These are phyloP conservation scores for Drosophila ananassae DNA, from an alignment of 1,140 invertebrate species.

Conservation along the genomic window DNA sequence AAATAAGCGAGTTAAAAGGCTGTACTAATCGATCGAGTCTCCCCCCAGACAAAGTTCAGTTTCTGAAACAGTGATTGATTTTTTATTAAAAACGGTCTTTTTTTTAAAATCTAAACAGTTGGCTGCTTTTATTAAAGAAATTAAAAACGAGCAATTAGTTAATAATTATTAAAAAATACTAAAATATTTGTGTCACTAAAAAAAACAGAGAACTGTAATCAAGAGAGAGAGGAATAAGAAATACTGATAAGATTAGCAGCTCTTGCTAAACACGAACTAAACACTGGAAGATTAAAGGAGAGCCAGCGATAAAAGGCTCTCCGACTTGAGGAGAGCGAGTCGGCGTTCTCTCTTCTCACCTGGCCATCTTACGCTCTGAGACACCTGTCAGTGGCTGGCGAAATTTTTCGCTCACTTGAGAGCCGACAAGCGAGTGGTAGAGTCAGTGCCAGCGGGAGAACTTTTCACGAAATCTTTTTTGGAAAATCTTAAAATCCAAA, in stretches of 20 bases:
- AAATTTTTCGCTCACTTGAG: slow-evolving; percentile 30
- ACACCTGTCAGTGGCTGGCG: slow-evolving; percentile 41
- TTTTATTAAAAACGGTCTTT: not conserved
- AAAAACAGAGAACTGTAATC: slow-evolving; percentile 30
- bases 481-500: slow-evolving; percentile 8
- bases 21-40: not conserved
- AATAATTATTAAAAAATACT: not conserved
- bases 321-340: not conserved
- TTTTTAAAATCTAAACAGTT: too few species aligned
- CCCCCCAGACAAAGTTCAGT: not conserved
- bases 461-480: not conserved
- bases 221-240: slow-evolving; percentile 17
- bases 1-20: slow-evolving; percentile 2
- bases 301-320: slow-evolving; percentile 12
- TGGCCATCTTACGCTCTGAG: slow-evolving; percentile 1
- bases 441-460: slow-evolving; percentile 31
- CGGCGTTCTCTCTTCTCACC: slow-evolving; percentile 21
- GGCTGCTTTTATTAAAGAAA: too few species aligned
- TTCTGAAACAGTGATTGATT: not conserved
- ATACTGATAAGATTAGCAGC: slow-evolving; percentile 61
- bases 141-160: too few species aligned
- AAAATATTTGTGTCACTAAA: not conserved
- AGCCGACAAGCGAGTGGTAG: slow-evolving; percentile 21
- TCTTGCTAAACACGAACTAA: slow-evolving; percentile 46
- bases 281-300: slow-evolving; percentile 33